Evolutionary conservation across 1,140 invertebrate genomes (phyloP), one percentile per base, ranked within the genome.

Genomic region (Pogonognathellus flavescens): DNA sequence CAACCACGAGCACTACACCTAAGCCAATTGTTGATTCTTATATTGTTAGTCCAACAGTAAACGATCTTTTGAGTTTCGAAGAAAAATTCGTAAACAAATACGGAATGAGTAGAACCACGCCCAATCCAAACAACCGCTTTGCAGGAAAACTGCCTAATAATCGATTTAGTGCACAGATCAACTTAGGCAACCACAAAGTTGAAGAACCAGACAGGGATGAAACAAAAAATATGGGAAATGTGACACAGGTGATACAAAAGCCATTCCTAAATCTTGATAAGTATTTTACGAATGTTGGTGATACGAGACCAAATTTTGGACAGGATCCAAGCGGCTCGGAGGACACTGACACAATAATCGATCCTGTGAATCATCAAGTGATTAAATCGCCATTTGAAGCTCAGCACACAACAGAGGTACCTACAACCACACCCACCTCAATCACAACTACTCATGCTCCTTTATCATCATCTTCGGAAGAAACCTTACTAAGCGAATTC

Each of bases 311-410:
- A 18, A 14, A 81, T 25, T 76, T 88, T 91, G 18, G 95, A 95
- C 87, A 93, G 94, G 88, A 91, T 95, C 85, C 95, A 94, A 0
- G 95, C 96, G 92, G 95, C 95, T 86, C 93, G 7, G 87, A 88
- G 52, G 87, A 88, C 60, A 72, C 49, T 10, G 84, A 83, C 41
- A 60, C 83, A 13, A 83, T 88, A 25, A 83, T 88, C 66, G 87
- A 88, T 80, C 87, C 87, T 7, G 60, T 81, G 16, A 88, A 85
- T 85, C 70, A 88, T 14, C 76, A 88, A 62, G 84, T 88, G 0
- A 86, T 88, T n/a, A 86, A 86, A 66, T 84, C 84, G 0, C 87
- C 87, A 0, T 85, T 85, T 83, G 85, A 85, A 20, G 9, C 10
- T 9, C 25, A 16, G 0, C 70, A 14, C 22, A 70, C 53, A 41